These are phyloP conservation scores for Brachyptera risi DNA, from an alignment of 2,888 invertebrate species.

Conservation along the genomic window DNA sequence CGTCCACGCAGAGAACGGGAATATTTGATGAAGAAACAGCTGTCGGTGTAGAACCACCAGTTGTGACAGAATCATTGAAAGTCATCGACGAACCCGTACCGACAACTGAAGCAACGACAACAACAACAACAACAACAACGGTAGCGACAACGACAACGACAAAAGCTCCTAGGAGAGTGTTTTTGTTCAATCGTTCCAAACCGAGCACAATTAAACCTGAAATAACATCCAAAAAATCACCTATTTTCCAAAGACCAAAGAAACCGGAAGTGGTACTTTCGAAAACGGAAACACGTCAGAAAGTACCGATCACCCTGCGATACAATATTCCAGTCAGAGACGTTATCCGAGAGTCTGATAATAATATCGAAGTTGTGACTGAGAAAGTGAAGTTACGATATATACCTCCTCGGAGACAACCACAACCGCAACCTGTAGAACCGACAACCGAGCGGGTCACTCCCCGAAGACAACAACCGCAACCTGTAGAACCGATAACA, in stretches of 20 bases:
- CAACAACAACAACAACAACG: background rate
- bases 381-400: background rate
- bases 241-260: background rate
- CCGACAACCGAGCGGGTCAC: too few relatives aligned
- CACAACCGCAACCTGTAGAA: too few relatives aligned
- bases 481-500: too few relatives aligned
- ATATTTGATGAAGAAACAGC: background rate
- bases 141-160: background rate
- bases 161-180: slow-evolving; percentile 1
- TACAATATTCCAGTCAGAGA: background rate
- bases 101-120: background rate
- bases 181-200: slow-evolving; percentile 6
- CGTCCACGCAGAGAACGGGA: background rate
- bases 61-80: background rate
- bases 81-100: background rate
- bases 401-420: background rate
- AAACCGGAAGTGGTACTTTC: background rate
- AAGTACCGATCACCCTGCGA: background rate
- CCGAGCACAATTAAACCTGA: slow-evolving; percentile 6
- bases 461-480: background rate
- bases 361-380: background rate
- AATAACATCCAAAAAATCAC: background rate
- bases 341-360: background rate
- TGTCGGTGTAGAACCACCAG: background rate
- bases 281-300: background rate